Base-by-base conservation (phyloP, 1,140 invertebrate genomes). In the Caenorhabditis tropicalis region DNA sequence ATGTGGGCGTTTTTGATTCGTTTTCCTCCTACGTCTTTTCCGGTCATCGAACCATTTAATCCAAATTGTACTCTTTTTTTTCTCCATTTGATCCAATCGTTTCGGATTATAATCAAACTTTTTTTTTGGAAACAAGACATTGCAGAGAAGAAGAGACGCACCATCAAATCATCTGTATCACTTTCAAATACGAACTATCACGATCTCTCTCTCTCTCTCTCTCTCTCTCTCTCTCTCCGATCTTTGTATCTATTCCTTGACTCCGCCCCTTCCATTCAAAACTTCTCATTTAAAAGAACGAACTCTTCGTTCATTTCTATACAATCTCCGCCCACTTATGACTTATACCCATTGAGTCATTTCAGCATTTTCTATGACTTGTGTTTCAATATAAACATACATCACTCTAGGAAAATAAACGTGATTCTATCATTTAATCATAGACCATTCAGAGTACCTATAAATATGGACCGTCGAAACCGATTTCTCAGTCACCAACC, bases 341-440 rank as follows among this genome's bases (percentile, higher is more conserved):
- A 56, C 53, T 56, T 56, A 24, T 56, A 27, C 53, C 53, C 10
- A 10, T 27, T 56, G 53, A 56, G 53, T 56, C 53, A 56, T 9
- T 56, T 27, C 21, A 56, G 7, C 0, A 2, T 56, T 24, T 27
- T 24, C 7, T 58, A 33, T 65, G 58, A 65, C 58, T 65, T 65
- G 31, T 65, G 58, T 65, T 21, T 65, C 31, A 65, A 65, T 27
- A 65, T 24, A 65, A 65, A 65, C 31, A 33, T n/a, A 65, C 58
- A 65, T 65, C 58, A 65, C n/a, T 65, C 19, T 65, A 16, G 7
- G 21, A 29, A 58, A 58, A 27, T 24, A 31, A 31, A 27, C 21
- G 58, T 36, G 29, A 9, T 33, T 36, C 12, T 43, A 43, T 43
- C 39, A 43, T 12, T 65, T 65, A 4, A 65, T 65, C 15, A 65